A percentile compares a stretch with the other conserved stretches of the same genome.
These are phyloP conservation scores for Antitype chi DNA, from an alignment of 2,888 invertebrate species.

Conservation along the genomic window DNA sequence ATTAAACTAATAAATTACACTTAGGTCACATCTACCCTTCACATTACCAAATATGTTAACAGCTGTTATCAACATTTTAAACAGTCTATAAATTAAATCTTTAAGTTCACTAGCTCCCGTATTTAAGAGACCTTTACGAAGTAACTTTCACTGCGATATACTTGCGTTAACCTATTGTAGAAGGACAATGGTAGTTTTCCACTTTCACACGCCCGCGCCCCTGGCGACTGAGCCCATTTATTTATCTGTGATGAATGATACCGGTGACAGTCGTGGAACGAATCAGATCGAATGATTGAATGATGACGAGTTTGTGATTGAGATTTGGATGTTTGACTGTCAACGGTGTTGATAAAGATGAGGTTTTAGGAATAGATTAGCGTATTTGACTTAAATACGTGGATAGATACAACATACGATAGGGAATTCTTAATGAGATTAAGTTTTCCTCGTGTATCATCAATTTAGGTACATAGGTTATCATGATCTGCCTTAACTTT, in stretches of 20 bases:
- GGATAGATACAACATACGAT: too few species aligned
- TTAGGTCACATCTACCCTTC: slow-evolving; percentile 16
- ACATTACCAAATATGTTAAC: slow-evolving; percentile 35
- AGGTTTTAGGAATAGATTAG: not conserved
- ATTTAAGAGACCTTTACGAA: slow-evolving; percentile 67
- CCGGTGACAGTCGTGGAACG: slow-evolving; percentile 36
- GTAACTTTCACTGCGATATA: slow-evolving; percentile 85
- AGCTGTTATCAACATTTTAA: slow-evolving; percentile 16
- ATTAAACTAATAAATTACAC: not conserved
- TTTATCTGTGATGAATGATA: slow-evolving; percentile 73
- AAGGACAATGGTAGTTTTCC: slow-evolving; percentile 81
- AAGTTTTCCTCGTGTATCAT: not conserved
- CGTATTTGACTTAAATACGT: not conserved
- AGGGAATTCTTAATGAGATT: not conserved
- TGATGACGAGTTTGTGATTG: slow-evolving; percentile 9
- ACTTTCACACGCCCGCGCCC: slow-evolving; percentile 83
- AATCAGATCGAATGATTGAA: slow-evolving; percentile 26
- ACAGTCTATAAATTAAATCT: slow-evolving; percentile 35
- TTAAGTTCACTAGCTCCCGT: slow-evolving; percentile 59
- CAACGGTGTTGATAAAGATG: not conserved
- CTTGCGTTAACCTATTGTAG: slow-evolving; percentile 80
- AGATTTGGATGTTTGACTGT: not conserved
- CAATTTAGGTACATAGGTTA: too few species aligned
- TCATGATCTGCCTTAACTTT: too few species aligned
- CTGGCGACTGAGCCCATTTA: slow-evolving; percentile 58